These are phyloP conservation scores for Ennomos erosarius DNA, from an alignment of 2,888 invertebrate species.

Conservation along the genomic window DNA sequence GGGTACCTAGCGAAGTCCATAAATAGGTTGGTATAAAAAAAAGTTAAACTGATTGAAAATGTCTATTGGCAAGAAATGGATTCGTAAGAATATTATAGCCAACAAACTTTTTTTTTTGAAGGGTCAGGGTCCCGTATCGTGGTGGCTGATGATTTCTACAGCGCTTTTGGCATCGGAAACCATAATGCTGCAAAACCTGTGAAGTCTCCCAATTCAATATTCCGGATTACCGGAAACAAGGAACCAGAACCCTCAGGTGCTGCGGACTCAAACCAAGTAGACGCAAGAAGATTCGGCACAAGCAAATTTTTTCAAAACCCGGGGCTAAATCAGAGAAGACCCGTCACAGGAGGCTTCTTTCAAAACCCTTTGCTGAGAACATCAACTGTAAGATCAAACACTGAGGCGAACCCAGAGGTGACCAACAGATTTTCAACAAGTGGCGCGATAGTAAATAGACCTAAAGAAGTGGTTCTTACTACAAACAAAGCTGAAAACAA, in stretches of 20 bases:
- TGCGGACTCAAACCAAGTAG: slow-evolving; percentile 1
- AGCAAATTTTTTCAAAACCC: too few relatives aligned
- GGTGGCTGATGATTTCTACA: slow-evolving; percentile 12
- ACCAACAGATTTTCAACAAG: slow-evolving; percentile 38
- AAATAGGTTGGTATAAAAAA: too few relatives aligned
- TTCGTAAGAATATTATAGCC: too few relatives aligned
- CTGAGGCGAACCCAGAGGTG: slow-evolving; percentile 29
- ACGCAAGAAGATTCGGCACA: too few relatives aligned
- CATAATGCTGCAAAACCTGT: slow-evolving; percentile 1
- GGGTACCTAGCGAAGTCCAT: too few relatives aligned
- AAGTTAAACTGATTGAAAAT: too few relatives aligned
- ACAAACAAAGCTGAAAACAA: neutral
- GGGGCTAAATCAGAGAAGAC: neutral
- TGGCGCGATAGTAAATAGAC: slow-evolving; percentile 39
- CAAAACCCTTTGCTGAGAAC: slow-evolving; percentile 1
- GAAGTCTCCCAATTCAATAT: slow-evolving; percentile 8
- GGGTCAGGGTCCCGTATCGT: slow-evolving; percentile 9
- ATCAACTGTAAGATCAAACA: neutral
- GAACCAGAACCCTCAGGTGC: neutral
- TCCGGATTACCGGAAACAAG: slow-evolving; percentile 8
- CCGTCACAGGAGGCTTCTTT: slow-evolving; percentile 1
- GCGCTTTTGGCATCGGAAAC: slow-evolving; percentile 8
- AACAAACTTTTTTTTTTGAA: slow-evolving; percentile 5
- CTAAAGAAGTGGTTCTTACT: slow-evolving; percentile 35
- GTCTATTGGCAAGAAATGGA: too few relatives aligned